A percentile compares a stretch with the other conserved stretches of the same genome.
Conservation (phyloP, 2,113 vertebrate species). For the Camelus bactrianus region DNA sequence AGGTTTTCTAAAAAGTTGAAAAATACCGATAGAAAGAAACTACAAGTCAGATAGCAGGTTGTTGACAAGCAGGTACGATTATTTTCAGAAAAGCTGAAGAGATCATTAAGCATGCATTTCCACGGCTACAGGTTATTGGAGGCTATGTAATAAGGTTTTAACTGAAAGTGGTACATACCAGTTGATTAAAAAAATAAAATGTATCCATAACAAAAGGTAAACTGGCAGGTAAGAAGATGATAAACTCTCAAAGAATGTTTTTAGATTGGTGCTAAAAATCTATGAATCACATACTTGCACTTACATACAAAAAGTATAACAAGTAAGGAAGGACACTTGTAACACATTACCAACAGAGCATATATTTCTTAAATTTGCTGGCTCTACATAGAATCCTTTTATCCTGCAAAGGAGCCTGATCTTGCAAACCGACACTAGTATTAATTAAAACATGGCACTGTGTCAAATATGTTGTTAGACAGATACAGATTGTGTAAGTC, state of each 20-base stretch:
- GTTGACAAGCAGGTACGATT: neutral
- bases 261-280: neutral
- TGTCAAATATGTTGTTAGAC: conserved; percentile 20
- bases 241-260: conserved; percentile 51
- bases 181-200: conserved; percentile 56
- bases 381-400: neutral
- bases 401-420: neutral
- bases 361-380: neutral
- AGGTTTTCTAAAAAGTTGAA: neutral
- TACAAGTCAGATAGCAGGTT: neutral
- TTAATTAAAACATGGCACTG: conserved; percentile 49
- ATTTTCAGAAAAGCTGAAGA: neutral
- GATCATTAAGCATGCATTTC: neutral
- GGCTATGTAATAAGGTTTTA: neutral
- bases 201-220: conserved; percentile 33
- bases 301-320: neutral
- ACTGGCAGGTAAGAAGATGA: conserved; percentile 12
- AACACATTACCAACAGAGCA: neutral
- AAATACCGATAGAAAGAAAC: neutral
- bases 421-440: conserved; percentile 9
- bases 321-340: neutral
- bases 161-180: neutral
- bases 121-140: neutral
- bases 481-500: conserved; percentile 30
- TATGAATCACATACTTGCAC: neutral